Evolutionary conservation across 2,113 vertebrate species (phyloP).

Genomic region (Aplodontia rufa): DNA sequence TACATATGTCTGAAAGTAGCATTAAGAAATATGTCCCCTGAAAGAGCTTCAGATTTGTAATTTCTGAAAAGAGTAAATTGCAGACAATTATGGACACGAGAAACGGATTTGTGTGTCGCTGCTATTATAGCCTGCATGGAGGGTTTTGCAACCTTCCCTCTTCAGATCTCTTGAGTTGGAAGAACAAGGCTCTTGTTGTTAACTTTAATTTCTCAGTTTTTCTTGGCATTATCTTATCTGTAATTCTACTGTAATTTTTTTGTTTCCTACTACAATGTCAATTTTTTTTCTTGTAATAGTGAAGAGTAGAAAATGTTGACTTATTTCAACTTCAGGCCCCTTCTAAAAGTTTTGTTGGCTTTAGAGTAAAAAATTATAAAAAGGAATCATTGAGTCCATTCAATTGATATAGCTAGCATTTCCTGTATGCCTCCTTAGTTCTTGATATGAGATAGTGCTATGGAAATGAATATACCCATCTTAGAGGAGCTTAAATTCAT

Average conservation of each 20-base stretch:
- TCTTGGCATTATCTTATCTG: not conserved
- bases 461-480: not conserved
- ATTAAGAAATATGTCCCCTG: conserved; percentile 83
- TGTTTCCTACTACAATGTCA: not conserved
- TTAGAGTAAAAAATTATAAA: not conserved
- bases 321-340: not conserved
- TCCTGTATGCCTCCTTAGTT: not conserved
- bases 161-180: not conserved
- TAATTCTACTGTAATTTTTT: not conserved
- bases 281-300: not conserved
- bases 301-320: not conserved
- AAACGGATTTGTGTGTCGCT: conserved; percentile 90
- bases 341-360: not conserved
- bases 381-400: not conserved
- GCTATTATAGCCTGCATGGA: conserved; percentile 34
- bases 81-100: conserved; percentile 87
- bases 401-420: not conserved
- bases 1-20: conserved; percentile 88
- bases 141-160: not conserved
- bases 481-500: not conserved
- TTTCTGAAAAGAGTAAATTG: conserved; percentile 84
- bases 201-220: not conserved
- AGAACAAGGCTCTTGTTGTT: not conserved
- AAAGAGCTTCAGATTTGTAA: conserved; percentile 79
- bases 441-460: not conserved